Evolutionary conservation across 2,888 invertebrate genomes (phyloP).

Genomic region (Eubasilissa splendida): DNA sequence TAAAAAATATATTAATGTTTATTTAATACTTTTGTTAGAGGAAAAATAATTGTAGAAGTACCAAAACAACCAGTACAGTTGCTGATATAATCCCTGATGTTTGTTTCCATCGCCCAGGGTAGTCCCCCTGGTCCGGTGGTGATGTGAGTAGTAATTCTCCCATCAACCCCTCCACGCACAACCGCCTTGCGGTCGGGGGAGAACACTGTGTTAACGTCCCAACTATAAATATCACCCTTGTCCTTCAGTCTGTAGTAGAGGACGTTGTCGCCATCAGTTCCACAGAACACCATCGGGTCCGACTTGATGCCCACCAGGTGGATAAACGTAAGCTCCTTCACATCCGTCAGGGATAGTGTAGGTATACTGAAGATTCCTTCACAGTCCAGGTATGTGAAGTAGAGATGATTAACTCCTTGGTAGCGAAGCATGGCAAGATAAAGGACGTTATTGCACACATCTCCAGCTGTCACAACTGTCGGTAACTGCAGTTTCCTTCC

Average conservation of each 20-base stretch:
- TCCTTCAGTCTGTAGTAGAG: constrained; percentile 76
- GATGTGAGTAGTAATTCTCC: constrained; percentile 75
- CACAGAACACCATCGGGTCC: constrained; percentile 62
- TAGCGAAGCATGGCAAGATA: constrained; percentile 73
- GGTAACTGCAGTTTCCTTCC: constrained; percentile 75
- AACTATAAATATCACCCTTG: constrained; percentile 75
- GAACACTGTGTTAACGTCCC: constrained; percentile 76
- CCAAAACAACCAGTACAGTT: constrained; percentile 76
- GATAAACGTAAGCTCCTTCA: not conserved
- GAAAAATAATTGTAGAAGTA: constrained; percentile 75
- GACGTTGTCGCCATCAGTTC: constrained; percentile 65
- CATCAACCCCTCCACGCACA: constrained; percentile 74
- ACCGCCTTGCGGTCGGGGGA: constrained; percentile 72
- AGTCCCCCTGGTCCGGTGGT: constrained; percentile 74
- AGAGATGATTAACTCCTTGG: constrained; percentile 66
- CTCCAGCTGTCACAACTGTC: constrained; percentile 66
- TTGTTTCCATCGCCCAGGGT: constrained; percentile 79
- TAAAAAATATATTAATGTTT: too few species aligned
- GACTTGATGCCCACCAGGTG: not conserved
- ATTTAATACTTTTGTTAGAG: constrained; percentile 62
- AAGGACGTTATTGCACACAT: constrained; percentile 71
- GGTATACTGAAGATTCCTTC: constrained; percentile 49
- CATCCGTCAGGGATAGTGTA: not conserved
- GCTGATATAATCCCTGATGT: constrained; percentile 77
- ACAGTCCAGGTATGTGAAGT: constrained; percentile 73